Conservation (phyloP, 2,797 vertebrate species). For the Malacoraja senta region DNA sequence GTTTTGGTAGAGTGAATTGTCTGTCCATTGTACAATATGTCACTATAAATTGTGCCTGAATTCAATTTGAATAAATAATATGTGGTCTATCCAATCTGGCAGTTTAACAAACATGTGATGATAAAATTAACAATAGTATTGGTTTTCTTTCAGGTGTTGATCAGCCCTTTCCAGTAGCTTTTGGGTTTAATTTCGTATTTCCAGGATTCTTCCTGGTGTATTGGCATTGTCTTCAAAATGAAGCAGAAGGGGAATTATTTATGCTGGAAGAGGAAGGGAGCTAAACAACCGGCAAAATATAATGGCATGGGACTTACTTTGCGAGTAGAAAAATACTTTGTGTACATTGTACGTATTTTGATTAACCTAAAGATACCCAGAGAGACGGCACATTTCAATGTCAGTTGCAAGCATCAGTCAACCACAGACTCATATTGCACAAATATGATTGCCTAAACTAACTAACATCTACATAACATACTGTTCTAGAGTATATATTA, state of each 20-base stretch:
- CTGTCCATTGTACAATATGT: neutral
- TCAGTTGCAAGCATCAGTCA: neutral
- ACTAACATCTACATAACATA: constrained; percentile 11
- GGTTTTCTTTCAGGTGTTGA: neutral
- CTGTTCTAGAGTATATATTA: neutral
- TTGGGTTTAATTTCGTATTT: neutral
- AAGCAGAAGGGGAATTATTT: neutral
- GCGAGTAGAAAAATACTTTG: neutral
- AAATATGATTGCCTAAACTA: neutral
- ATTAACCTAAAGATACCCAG: constrained; percentile 5
- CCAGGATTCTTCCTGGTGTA: neutral
- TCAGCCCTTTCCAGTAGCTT: neutral
- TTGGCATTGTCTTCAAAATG: neutral
- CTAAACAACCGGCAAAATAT: neutral
- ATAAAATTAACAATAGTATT: neutral
- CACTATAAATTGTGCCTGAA: neutral
- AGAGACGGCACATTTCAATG: neutral
- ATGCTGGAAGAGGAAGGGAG: neutral
- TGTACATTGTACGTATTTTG: neutral
- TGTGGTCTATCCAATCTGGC: neutral
- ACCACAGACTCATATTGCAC: constrained; percentile 14
- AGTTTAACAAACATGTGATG: neutral
- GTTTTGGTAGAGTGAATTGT: neutral
- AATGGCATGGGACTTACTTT: neutral
- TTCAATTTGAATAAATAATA: neutral